Evolutionary conservation across 2,888 invertebrate species (phyloP).

Genomic region (Synergus itoensis): DNA sequence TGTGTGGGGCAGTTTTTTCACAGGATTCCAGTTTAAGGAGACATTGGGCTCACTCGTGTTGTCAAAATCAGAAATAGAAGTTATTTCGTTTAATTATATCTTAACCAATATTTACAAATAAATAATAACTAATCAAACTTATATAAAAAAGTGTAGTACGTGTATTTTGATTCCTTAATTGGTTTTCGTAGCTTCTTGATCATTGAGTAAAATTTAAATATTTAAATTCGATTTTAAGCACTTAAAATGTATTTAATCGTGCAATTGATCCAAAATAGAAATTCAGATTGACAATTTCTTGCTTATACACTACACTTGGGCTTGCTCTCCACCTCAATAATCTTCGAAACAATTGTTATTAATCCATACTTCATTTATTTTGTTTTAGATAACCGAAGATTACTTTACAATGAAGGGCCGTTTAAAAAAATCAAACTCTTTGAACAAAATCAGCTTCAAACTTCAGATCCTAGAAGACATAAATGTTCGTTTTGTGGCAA

Average conservation of each 20-base stretch:
- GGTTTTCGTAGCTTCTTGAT: too few species aligned
- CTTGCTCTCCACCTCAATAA: too few species aligned
- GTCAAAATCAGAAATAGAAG: not conserved
- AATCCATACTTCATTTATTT: not conserved
- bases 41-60: not conserved
- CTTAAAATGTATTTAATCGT: not conserved
- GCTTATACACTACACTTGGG: too few species aligned
- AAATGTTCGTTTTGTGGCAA: not conserved
- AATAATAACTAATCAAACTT: not conserved
- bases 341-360: too few species aligned
- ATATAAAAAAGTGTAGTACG: not conserved
- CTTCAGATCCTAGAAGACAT: not conserved
- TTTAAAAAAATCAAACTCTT: not conserved
- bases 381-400: not conserved
- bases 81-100: not conserved
- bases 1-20: not conserved
- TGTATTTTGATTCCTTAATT: not conserved
- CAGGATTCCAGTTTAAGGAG: not conserved
- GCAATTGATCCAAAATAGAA: too few species aligned
- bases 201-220: too few species aligned
- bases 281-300: too few species aligned
- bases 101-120: not conserved
- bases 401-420: not conserved
- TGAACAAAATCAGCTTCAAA: not conserved
- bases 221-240: too few species aligned